Evolutionary conservation across 2,888 invertebrate species (phyloP).

Genomic region (Apodemia duryi): DNA sequence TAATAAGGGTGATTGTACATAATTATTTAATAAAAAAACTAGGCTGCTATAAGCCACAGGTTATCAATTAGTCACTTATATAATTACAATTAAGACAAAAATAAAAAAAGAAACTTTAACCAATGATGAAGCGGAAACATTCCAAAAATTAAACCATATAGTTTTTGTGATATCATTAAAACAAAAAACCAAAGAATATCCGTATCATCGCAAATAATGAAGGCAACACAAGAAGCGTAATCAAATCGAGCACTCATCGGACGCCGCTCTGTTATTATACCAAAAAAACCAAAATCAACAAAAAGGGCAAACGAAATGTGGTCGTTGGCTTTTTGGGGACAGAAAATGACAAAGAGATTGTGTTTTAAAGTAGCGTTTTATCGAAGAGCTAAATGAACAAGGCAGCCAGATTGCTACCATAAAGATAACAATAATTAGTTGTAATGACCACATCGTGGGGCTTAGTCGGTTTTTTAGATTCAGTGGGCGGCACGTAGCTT

Average conservation of each 20-base stretch:
- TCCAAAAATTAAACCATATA: neutral
- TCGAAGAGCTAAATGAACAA: constrained; percentile 57
- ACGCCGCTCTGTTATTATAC: constrained; percentile 62
- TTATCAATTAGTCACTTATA: too few species aligned
- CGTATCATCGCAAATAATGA: constrained; percentile 75
- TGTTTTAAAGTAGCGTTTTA: constrained; percentile 60
- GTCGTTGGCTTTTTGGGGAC: constrained; percentile 43
- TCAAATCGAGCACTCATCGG: constrained; percentile 46
- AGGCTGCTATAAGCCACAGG: too few species aligned
- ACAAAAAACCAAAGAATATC: constrained; percentile 54
- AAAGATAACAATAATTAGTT: constrained; percentile 77
- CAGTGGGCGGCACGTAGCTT: constrained; percentile 62
- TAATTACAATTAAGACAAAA: too few species aligned
- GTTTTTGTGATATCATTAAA: constrained; percentile 35
- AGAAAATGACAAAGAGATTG: constrained; percentile 62
- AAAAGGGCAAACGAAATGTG: constrained; percentile 28
- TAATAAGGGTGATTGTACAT: too few species aligned
- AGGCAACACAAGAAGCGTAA: constrained; percentile 45
- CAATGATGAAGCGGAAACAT: neutral
- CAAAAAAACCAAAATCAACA: constrained; percentile 44
- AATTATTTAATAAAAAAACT: too few species aligned
- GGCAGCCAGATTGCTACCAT: constrained; percentile 71
- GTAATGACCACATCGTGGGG: constrained; percentile 66
- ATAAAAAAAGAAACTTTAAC: too few species aligned
- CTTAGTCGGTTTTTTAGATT: constrained; percentile 40